Conservation (phyloP, 2,113 vertebrate genomes). For the Ivindomyrus marchei region DNA sequence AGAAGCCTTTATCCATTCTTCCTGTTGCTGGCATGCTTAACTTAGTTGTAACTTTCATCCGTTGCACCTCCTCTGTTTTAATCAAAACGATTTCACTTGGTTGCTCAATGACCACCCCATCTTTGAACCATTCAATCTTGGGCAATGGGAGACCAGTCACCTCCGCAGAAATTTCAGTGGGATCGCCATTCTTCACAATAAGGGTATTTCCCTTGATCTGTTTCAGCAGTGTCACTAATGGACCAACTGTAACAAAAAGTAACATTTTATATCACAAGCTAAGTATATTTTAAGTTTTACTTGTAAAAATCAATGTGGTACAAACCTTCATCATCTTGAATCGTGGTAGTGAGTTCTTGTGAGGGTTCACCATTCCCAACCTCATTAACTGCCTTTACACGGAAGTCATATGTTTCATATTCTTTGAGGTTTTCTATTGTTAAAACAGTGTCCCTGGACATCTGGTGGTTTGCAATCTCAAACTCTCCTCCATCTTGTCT, state of each 20-base stretch:
- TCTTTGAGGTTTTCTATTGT: constrained; percentile 82
- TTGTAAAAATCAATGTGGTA: background rate
- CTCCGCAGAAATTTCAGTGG: constrained; percentile 85
- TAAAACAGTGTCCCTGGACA: constrained; percentile 75
- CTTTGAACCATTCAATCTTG: constrained; percentile 82
- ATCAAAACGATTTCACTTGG: constrained; percentile 72
- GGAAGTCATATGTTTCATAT: constrained; percentile 86
- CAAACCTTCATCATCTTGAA: constrained; percentile 90
- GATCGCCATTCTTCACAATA: constrained; percentile 75
- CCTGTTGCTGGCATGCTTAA: constrained; percentile 71
- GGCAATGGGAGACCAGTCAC: constrained; percentile 88
- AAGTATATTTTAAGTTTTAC: background rate
- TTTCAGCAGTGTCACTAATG: constrained; percentile 76
- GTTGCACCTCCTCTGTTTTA: constrained; percentile 76
- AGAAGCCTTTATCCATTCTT: constrained; percentile 76
- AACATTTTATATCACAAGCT: background rate
- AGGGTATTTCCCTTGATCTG: constrained; percentile 79
- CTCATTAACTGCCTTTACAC: constrained; percentile 85
- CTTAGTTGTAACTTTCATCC: constrained; percentile 74
- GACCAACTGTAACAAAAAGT: constrained; percentile 66
- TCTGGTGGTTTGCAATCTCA: constrained; percentile 77
- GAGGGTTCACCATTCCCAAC: constrained; percentile 84
- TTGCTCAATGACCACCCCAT: constrained; percentile 71
- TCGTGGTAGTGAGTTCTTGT: constrained; percentile 73
- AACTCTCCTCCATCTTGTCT: constrained; percentile 79